Base-by-base conservation (phyloP, 2,113 vertebrate genomes). In the Epinephelus cyanopodus region DNA sequence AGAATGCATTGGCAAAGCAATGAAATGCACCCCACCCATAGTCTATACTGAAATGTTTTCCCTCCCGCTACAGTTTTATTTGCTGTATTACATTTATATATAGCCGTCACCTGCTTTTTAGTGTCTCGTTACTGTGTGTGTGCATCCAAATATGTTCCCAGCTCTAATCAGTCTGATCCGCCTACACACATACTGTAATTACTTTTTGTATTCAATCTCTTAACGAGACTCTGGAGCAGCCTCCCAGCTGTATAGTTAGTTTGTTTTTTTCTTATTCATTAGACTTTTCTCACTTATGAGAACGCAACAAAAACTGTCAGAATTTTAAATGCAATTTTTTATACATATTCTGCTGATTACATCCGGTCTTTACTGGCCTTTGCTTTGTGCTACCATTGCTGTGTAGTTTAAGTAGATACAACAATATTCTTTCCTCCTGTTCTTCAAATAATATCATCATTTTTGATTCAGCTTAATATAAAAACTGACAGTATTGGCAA, bases 101-200 rank as follows among this genome's bases (percentile, higher is more conserved):
- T 29, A 60, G 33, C n/a, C 62, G 65, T 64, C n/a, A n/a, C 39
- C n/a, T 76, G 27, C 37, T 65, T 45, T 77, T 70, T 6, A 74
- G 23, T 33, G 2, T 57, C 23, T 80, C 60, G 66, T 75, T 82
- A 75, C 21, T 54, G 29, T n/a, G 23, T 54, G 42, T 69, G 23
- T 57, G 27, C 47, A 80, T 82, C 53, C 2, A 27, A 64, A 67
- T 75, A 48, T 70, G 47, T 74, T 73, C 47, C 48, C 81, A 50
- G 78, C 45, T 83, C 85, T 79, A 76, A 83, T 89, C 71, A 84
- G 70, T 86, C 56, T 47, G 48, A 81, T 83, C 81, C 79, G 70
- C 84, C 66, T 53, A 81, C 79, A 53, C 79, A 68, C 58, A 50
- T 79, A 61, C 71, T 71, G 78, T 83, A 83, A 87, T 91, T 83